These are phyloP conservation scores for Andrena flavipes DNA, from an alignment of 2,888 invertebrate genomes.

Conservation along the genomic window DNA sequence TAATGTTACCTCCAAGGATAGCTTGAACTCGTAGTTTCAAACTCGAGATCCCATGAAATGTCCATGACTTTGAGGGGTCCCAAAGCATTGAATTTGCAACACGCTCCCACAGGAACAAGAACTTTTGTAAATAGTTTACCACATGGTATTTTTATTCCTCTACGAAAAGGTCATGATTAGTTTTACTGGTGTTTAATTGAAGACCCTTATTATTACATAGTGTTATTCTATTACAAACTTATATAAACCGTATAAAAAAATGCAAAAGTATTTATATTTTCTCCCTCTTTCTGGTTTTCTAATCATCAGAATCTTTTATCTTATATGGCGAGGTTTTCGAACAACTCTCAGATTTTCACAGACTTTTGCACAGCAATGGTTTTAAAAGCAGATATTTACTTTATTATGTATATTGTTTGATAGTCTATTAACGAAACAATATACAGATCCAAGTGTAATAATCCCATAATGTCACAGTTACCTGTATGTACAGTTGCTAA, in stretches of 20 bases:
- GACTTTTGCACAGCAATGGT: too few relatives aligned
- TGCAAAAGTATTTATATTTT: too few relatives aligned
- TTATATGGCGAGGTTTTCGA: too few relatives aligned
- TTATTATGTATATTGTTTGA: too few relatives aligned
- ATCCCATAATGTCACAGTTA: slow-evolving; percentile 37
- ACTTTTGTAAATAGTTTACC: slow-evolving; percentile 46
- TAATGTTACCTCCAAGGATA: slow-evolving; percentile 62
- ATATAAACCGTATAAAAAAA: too few relatives aligned
- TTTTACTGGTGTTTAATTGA: background rate
- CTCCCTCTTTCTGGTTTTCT: too few relatives aligned
- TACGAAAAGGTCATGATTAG: slow-evolving; percentile 4
- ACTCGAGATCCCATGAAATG: slow-evolving; percentile 43
- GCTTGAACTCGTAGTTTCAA: slow-evolving; percentile 13
- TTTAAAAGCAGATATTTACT: too few relatives aligned
- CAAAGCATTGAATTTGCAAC: slow-evolving; percentile 58
- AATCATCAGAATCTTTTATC: too few relatives aligned
- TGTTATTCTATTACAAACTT: too few relatives aligned
- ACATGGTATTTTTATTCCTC: slow-evolving; percentile 35
- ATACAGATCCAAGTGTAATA: too few relatives aligned
- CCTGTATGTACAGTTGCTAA: slow-evolving; percentile 58
- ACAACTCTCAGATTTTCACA: too few relatives aligned
- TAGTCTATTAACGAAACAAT: too few relatives aligned
- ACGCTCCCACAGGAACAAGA: slow-evolving; percentile 56
- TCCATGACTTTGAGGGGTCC: slow-evolving; percentile 27
- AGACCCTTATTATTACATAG: background rate